Evolutionary conservation across 2,888 invertebrate species (phyloP), one percentile per base, ranked within the genome.

Genomic region (Rhagonycha lutea): DNA sequence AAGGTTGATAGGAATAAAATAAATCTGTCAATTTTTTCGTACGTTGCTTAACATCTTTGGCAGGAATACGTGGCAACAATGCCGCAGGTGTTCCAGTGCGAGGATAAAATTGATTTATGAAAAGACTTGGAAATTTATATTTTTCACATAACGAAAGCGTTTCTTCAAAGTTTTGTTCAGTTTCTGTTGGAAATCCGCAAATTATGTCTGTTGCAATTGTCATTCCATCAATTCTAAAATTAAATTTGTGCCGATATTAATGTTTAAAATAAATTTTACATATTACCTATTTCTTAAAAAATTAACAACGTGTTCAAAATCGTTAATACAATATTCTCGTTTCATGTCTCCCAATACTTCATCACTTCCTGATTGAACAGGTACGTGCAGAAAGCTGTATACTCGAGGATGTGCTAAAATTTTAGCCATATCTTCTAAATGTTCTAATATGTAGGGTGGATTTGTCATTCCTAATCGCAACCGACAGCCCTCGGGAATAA

Each of bases 201-300:
- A 99, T 99, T 67, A 99, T 95, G 86, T 99, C 99, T 0, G 99
- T 99, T 0, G 98, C 98, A 83, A 99, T 96, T 12, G 97, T 98
- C 70, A 98, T 91, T 3, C 94, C 96, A 0, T 95, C 93, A 0
- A 99, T 96, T 79, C 96, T 96, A 87, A 71, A 81, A 82, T 26
- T 61, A 72, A 65, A 14, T 24, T 60, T 14, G 18, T n/a, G 11
- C 28, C 32, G n/a, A n/a, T n/a, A 47, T n/a, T n/a, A 7, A n/a
- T 0, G 11, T 28, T 11, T 14, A 70, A 65, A 67, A 9, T 26
- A 18, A 23, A 68, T 26, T 24, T 70, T 14, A 14, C 61, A 24
- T n/a, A 81, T 88, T 81, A 95, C 94, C 90, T 91, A 74, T 92
- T 89, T 80, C 91, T 91, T 23, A 99, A 89, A 84, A 92, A 97